Base-by-base conservation (phyloP, 2,797 vertebrate species). In the Threskiornis aethiopicus region DNA sequence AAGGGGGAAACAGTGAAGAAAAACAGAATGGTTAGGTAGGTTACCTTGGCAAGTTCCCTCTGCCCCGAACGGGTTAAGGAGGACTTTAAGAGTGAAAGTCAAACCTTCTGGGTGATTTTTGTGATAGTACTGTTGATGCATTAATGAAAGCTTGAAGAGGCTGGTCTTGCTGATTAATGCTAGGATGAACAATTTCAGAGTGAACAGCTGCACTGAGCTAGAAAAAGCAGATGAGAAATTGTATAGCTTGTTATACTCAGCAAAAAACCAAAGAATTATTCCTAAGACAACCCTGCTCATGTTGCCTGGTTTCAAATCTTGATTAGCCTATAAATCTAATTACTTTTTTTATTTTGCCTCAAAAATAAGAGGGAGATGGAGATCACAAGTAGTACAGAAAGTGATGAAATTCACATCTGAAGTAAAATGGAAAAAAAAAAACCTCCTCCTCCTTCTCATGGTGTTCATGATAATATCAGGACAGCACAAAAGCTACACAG, bases 1-100 rank as follows among this genome's bases (percentile, higher is more conserved):
- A 24, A 5, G 5, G 4, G 9, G 12, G 6, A 88, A 61, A 54
- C 8, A 66, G 9, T 15, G 8, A 59, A 66, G 13, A 17, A 70
- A 75, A 77, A 42, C 73, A 3, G 13, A 70, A 70, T 2, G 10
- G 7, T 55, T 57, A 52, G 3, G 7, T 65, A n/a, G 59, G 41
- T 58, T 90, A 77, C 4, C 5, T 46, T 47, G 10, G 29, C 29
- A 91, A 67, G 21, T 37, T 47, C 21, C 31, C 11, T 13, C 26
- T 5, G 0, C 0, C 2, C 9, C 12, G 24, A 82, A 6, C 3
- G 25, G 8, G 18, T 64, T 82, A 58, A 5, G 3, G 28, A 22
- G 0, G 35, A 39, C 64, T 62, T 70, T 82, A 90, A 62, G 31
- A 16, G 19, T 47, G 29, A 33, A 83, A 83, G 20, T 41, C 25